Percentiles rank a stretch among this genome's conserved stretches.
Evolutionary conservation across 2,888 invertebrate genomes (phyloP).

Genomic region (Lasioglossum pauxillum): DNA sequence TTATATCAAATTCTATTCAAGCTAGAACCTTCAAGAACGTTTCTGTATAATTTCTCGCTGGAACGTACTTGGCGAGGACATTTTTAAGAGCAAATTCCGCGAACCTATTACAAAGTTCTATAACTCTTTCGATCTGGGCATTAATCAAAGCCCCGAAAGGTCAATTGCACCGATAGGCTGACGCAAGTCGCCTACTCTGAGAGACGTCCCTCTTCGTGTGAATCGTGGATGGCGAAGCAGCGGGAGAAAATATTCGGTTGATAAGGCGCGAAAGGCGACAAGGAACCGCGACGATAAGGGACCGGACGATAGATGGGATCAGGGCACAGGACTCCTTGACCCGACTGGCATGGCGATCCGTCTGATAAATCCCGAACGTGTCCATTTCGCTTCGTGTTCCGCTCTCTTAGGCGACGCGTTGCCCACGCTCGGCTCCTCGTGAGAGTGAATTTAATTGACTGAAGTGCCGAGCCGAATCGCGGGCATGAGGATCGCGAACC

Average conservation of each 20-base stretch:
- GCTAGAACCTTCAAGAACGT: background rate
- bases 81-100: background rate
- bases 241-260: background rate
- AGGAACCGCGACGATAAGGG: background rate
- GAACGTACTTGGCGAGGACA: background rate
- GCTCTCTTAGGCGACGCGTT: slow-evolving; percentile 27
- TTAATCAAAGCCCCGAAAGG: background rate
- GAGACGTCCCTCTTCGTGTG: background rate
- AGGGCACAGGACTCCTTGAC: slow-evolving; percentile 41
- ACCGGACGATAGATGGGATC: background rate
- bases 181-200: background rate
- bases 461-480: slow-evolving; percentile 56
- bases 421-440: slow-evolving; percentile 38
- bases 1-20: background rate
- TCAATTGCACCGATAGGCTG: slow-evolving; percentile 23
- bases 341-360: slow-evolving; percentile 33
- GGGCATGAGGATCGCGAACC: slow-evolving; percentile 33
- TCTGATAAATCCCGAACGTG: slow-evolving; percentile 39
- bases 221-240: background rate
- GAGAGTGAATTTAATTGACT: slow-evolving; percentile 69
- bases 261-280: slow-evolving; percentile 4
- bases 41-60: background rate
- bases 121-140: background rate
- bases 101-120: background rate
- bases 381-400: slow-evolving; percentile 26